Percentiles rank a stretch among this genome's conserved stretches.
phyloP scores from a whole-genome alignment of 1,140 invertebrate genomes.

The Aradophagus sp. region DNA sequence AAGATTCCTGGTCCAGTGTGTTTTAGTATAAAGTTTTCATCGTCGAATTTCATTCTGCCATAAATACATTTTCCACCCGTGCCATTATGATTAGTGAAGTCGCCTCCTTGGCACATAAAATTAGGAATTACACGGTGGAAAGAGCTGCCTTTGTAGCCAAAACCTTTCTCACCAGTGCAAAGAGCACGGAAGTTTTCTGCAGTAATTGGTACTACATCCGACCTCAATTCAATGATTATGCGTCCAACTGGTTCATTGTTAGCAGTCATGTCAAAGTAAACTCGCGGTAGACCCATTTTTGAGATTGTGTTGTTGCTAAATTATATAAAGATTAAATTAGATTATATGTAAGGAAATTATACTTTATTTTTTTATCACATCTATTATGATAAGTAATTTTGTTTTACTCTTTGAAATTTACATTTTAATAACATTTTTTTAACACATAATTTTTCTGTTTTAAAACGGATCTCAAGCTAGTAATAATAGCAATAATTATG shows the following conservation, averaged over 20 bases:
- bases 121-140: conserved; percentile 90
- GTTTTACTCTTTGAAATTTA: too few species aligned
- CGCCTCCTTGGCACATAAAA: conserved; percentile 89
- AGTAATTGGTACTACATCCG: conserved; percentile 86
- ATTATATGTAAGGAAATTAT: too few species aligned
- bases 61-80: conserved; percentile 89
- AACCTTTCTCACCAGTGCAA: conserved; percentile 87
- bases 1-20: conserved; percentile 84
- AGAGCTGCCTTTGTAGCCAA: conserved; percentile 85
- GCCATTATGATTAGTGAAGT: conserved; percentile 86
- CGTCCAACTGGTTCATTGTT: conserved; percentile 87
- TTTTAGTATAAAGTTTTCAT: conserved; percentile 87
- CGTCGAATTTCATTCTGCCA: conserved; percentile 86
- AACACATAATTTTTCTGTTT: too few species aligned
- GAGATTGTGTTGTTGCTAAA: too few species aligned
- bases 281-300: conserved; percentile 88
- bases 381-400: too few species aligned
- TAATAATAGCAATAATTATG: too few species aligned
- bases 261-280: conserved; percentile 92
- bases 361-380: too few species aligned
- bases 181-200: conserved; percentile 88
- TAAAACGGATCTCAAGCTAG: too few species aligned
- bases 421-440: too few species aligned
- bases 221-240: conserved; percentile 81
- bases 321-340: too few species aligned